These are phyloP conservation scores for Carposina sasakii DNA, from an alignment of 1,140 invertebrate genomes.

Conservation along the genomic window DNA sequence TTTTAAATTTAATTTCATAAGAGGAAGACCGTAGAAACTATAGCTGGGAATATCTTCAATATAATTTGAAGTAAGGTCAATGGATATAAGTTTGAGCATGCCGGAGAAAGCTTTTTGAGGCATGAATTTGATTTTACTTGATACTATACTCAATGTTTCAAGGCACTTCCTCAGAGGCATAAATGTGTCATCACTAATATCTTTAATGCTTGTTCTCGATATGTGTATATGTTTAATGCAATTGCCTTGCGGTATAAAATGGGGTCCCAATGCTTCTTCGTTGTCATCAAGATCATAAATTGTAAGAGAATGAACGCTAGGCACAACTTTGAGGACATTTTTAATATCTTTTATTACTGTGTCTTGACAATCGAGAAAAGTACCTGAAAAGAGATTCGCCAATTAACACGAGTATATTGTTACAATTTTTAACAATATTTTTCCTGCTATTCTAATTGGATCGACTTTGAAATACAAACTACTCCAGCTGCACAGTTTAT, in stretches of 20 bases:
- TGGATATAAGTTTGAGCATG: constrained; percentile 79
- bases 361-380: constrained; percentile 63
- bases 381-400: constrained; percentile 51
- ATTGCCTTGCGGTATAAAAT: constrained; percentile 73
- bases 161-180: constrained; percentile 81
- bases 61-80: constrained; percentile 90
- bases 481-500: too few species aligned
- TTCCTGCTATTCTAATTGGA: too few species aligned
- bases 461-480: too few species aligned
- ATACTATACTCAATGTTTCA: constrained; percentile 86
- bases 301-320: constrained; percentile 52
- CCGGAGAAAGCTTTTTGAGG: constrained; percentile 86
- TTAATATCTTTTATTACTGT: constrained; percentile 52
- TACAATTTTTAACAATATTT: too few species aligned
- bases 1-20: constrained; percentile 89
- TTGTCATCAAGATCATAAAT: constrained; percentile 57
- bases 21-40: constrained; percentile 86
- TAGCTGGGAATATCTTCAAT: constrained; percentile 88
- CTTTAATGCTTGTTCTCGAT: constrained; percentile 85
- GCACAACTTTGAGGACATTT: constrained; percentile 53
- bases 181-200: constrained; percentile 83
- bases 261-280: constrained; percentile 57
- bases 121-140: constrained; percentile 84
- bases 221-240: constrained; percentile 86
- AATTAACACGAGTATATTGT: too few species aligned